Conservation (phyloP, 2,113 vertebrate genomes). For the Ancistrus triradiatus region DNA sequence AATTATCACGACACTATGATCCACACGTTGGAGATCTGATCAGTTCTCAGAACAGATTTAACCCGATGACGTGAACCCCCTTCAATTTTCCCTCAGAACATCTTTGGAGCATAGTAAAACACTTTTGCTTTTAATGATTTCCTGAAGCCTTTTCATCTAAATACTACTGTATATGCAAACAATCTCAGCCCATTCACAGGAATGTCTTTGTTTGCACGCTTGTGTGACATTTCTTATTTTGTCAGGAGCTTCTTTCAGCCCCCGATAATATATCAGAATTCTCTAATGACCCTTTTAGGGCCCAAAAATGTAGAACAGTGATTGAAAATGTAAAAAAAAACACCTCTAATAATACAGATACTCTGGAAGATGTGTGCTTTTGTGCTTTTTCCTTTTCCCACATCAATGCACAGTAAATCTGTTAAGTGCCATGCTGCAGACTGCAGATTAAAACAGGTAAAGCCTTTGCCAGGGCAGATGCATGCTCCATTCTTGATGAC, state of each 20-base stretch:
- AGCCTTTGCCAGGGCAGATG: not conserved
- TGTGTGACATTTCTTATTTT: not conserved
- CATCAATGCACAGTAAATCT: constrained; percentile 35
- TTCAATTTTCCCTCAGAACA: too few relatives aligned
- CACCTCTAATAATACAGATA: constrained; percentile 27
- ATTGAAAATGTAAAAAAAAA: too few relatives aligned
- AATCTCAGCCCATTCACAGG: not conserved
- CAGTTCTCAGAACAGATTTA: too few relatives aligned
- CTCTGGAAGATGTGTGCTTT: not conserved
- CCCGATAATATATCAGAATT: too few relatives aligned
- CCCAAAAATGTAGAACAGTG: too few relatives aligned
- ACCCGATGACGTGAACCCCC: too few relatives aligned
- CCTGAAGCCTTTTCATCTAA: not conserved
- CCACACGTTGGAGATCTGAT: too few relatives aligned
- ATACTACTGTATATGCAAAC: constrained; percentile 5
- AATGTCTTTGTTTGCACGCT: not conserved
- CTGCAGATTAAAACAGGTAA: constrained; percentile 20
- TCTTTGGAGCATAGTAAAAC: too few relatives aligned
- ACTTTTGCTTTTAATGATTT: too few relatives aligned
- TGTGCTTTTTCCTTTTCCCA: constrained; percentile 24
- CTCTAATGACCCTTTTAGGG: too few relatives aligned
- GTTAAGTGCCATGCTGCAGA: constrained; percentile 21
- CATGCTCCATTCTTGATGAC: not conserved
- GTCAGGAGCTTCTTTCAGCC: too few relatives aligned
- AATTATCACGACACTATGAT: too few relatives aligned